A percentile compares a stretch with the other conserved stretches of the same genome.
phyloP scores from a whole-genome alignment of 2,797 vertebrate genomes.

The Myoxocephalus aenaeus region DNA sequence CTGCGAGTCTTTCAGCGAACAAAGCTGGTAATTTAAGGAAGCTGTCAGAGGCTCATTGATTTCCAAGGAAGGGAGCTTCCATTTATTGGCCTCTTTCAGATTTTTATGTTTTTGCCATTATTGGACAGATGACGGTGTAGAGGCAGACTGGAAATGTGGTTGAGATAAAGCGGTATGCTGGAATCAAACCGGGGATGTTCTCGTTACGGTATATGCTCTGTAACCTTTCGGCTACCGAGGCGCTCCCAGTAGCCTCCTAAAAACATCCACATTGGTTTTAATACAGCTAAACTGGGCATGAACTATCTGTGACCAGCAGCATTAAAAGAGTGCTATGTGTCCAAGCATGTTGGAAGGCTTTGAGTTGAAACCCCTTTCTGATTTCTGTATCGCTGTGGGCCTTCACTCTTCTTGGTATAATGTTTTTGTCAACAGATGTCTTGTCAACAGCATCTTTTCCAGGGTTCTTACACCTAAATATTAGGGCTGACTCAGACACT shows the following conservation, averaged over 20 bases:
- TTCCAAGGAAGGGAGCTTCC: constrained; percentile 46
- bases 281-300: constrained; percentile 59
- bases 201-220: neutral
- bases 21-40: constrained; percentile 9
- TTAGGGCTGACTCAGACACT: constrained; percentile 7
- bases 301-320: constrained; percentile 47
- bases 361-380: constrained; percentile 41
- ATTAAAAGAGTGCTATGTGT: constrained; percentile 33
- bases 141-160: neutral
- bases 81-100: neutral
- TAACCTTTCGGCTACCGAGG: neutral
- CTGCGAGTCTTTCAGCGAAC: neutral
- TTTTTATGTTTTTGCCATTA: neutral
- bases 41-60: constrained; percentile 33
- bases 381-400: constrained; percentile 29
- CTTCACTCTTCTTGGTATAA: constrained; percentile 35
- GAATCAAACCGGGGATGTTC: neutral
- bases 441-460: constrained; percentile 45
- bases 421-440: constrained; percentile 53
- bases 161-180: neutral
- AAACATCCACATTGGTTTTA: constrained; percentile 51
- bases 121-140: neutral
- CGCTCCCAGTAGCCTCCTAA: neutral
- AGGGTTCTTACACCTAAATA: constrained; percentile 11
- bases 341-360: constrained; percentile 44